A percentile compares a stretch with the other conserved stretches of the same genome.
Evolutionary conservation across 2,888 invertebrate genomes (phyloP).

Genomic region (Athripsodes cinereus): DNA sequence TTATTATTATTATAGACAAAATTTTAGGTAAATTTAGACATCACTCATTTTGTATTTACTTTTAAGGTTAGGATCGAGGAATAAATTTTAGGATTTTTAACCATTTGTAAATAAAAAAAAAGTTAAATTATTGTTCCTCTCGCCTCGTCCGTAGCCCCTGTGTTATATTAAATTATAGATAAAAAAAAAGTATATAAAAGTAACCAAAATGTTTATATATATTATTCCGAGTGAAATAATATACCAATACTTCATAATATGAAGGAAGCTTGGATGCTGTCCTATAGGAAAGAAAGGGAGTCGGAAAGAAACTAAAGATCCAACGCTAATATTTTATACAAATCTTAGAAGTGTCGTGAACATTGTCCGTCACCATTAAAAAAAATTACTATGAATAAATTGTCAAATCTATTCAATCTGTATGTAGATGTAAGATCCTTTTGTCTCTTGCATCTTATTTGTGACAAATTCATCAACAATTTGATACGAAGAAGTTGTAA

Average conservation of each 20-base stretch:
- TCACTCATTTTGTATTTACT: slow-evolving; percentile 55
- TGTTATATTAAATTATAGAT: slow-evolving; percentile 46
- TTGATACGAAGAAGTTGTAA: no score
- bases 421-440: no score
- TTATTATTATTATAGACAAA: slow-evolving; percentile 39
- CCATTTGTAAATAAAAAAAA: slow-evolving; percentile 61
- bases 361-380: no score
- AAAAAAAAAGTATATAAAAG: slow-evolving; percentile 37
- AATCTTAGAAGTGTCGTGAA: neutral
- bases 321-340: neutral
- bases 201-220: slow-evolving; percentile 55
- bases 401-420: no score
- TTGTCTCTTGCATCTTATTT: no score
- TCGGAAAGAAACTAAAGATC: neutral
- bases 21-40: slow-evolving; percentile 51
- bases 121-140: slow-evolving; percentile 33
- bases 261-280: slow-evolving; percentile 43
- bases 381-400: no score
- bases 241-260: slow-evolving; percentile 34
- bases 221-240: slow-evolving; percentile 53
- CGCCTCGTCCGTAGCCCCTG: slow-evolving; percentile 35
- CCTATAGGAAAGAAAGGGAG: slow-evolving; percentile 36
- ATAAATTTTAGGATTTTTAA: slow-evolving; percentile 64
- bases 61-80: slow-evolving; percentile 55
- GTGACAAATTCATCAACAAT: no score